Conservation (phyloP, 2,113 vertebrate genomes). For the Rhineura floridana region DNA sequence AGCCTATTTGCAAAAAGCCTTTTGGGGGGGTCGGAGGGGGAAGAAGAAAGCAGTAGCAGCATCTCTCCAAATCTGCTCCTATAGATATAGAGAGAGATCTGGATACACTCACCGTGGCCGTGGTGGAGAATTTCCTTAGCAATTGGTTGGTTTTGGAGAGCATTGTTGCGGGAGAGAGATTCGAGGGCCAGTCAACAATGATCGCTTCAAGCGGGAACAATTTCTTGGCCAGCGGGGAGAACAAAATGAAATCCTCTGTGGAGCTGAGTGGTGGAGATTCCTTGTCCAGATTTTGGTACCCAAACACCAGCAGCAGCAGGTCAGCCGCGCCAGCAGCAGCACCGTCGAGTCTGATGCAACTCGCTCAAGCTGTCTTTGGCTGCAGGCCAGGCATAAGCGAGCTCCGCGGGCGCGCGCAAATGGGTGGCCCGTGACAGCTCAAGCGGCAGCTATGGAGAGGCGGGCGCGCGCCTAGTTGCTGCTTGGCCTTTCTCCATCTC, state of each 20-base stretch:
- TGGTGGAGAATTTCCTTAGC: constrained; percentile 86
- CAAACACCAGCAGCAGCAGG: not conserved
- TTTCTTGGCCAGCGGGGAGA: not conserved
- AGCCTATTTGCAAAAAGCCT: not conserved
- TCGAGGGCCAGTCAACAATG: not conserved
- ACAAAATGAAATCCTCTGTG: too few relatives aligned
- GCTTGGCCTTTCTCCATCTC: not conserved
- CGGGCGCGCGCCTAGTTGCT: not conserved
- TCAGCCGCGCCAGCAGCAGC: not conserved
- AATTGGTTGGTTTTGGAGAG: constrained; percentile 79
- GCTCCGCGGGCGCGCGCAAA: not conserved
- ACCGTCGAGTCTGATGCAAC: constrained; percentile 40
- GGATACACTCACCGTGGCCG: constrained; percentile 81
- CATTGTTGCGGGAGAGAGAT: constrained; percentile 73
- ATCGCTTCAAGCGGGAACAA: not conserved
- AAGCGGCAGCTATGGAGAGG: not conserved
- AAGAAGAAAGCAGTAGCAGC: not conserved
- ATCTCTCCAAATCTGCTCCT: not conserved
- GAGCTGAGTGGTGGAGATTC: not conserved
- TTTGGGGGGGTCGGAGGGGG: not conserved
- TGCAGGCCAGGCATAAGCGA: not conserved
- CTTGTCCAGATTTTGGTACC: not conserved
- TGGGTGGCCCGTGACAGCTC: not conserved
- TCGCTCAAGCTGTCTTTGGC: constrained; percentile 11
- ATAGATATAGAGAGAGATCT: too few relatives aligned